phyloP scores from a whole-genome alignment of 2,113 vertebrate species.

The Azemiops feae region DNA sequence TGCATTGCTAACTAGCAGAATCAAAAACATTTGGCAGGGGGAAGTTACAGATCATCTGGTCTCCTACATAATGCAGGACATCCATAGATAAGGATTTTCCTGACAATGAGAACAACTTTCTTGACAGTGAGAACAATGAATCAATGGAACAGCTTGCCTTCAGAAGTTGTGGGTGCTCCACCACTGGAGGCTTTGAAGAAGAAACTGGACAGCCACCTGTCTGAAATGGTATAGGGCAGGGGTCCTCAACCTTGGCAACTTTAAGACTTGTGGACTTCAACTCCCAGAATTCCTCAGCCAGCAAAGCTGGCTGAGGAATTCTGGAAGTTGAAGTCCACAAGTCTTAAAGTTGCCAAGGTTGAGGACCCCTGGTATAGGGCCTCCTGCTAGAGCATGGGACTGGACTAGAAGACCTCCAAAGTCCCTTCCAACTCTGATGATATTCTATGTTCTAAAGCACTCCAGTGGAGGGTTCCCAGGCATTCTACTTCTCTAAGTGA shows the following conservation, averaged over 20 bases:
- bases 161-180: neutral
- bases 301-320: too few relatives aligned
- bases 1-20: neutral
- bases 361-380: neutral
- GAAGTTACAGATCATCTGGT: neutral
- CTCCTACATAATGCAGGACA: neutral
- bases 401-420: neutral
- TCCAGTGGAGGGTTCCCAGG: neutral
- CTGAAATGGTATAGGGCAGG: neutral
- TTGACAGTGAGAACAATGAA: neutral
- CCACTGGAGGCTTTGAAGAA: neutral
- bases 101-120: neutral
- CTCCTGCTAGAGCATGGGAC: neutral
- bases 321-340: too few relatives aligned
- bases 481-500: neutral
- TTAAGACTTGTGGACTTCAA: too few relatives aligned
- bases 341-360: too few relatives aligned
- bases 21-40: neutral
- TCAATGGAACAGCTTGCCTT: neutral
- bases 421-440: neutral
- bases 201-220: neutral
- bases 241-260: too few relatives aligned
- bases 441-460: neutral
- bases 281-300: too few relatives aligned
- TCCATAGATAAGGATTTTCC: neutral